Evolutionary conservation across 2,113 vertebrate species (phyloP).

Genomic region (Mastomys coucha): DNA sequence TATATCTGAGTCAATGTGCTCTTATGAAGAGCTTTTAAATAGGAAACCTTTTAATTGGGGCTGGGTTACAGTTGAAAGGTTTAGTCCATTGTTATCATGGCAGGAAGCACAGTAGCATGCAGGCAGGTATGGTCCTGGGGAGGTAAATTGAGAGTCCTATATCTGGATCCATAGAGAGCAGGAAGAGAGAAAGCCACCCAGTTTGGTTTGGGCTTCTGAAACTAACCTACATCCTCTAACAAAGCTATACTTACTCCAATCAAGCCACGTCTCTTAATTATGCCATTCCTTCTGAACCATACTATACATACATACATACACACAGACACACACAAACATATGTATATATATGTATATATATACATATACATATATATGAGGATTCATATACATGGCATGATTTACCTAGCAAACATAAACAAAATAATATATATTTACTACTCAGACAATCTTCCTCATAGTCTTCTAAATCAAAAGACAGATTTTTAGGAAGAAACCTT

Average conservation of each 20-base stretch:
- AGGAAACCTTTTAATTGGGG: too few species aligned
- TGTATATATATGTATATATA: too few species aligned
- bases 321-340: too few species aligned
- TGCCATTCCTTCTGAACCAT: neutral
- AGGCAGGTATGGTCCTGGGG: neutral
- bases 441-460: neutral
- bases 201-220: neutral
- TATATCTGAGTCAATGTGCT: neutral
- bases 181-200: neutral
- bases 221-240: neutral
- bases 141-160: neutral
- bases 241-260: too few species aligned
- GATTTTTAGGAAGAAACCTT: neutral
- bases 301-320: neutral
- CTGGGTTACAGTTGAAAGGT: too few species aligned
- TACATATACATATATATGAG: too few species aligned
- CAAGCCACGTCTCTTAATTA: neutral
- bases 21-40: neutral
- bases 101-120: neutral
- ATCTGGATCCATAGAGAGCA: neutral
- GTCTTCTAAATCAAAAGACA: neutral
- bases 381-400: neutral
- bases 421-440: neutral
- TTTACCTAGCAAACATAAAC: slow-evolving; percentile 13
- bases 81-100: too few species aligned